Evolutionary conservation across 2,113 vertebrate species (phyloP), one percentile per base, ranked within the genome.

Genomic region (Cyanistes caeruleus): DNA sequence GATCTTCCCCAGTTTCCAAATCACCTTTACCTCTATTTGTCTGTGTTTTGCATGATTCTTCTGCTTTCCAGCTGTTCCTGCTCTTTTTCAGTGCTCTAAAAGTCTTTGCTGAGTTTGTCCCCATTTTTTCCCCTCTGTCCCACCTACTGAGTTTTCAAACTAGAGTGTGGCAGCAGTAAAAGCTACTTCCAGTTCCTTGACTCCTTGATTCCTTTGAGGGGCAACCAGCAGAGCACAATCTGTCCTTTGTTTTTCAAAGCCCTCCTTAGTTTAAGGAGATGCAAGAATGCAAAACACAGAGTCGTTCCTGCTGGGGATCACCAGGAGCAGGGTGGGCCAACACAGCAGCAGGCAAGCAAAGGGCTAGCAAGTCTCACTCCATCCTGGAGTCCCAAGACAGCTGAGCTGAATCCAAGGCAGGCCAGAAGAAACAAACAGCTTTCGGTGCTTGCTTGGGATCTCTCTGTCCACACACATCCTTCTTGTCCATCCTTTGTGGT

Each of bases 381-480:
- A 0, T 31, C 19, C 39, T 75, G 48, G 39, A 76, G 20, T 43
- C 10, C 41, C 43, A 44, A 46, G 63, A 24, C 7, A 82, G 17
- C n/a, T 77, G n/a, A 18, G 19, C 1, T 31, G 30, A 60, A 56
- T 46, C 21, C 44, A 52, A 14, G 27, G 22, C 18, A 44, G 41
- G 8, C 8, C 62, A 69, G 46, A 74, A 82, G 56, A 33, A 84
- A n/a, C 2, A 60, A 9, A 6, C 22, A 17, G 24, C 9, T 76
- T 85, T 33, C 18, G 10, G 28, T 0, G 1, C 27, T 69, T 39
- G 6, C 58, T 53, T 41, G 27, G 22, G 62, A 56, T 70, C 18
- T 16, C 17, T 65, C 30, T 43, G 14, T 49, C 23, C 0, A 0
- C 14, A 24, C 2, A 70, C 35, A 79, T 60, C 15, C 14, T 70